A percentile compares a stretch with the other conserved stretches of the same genome.
These are phyloP conservation scores for Alitta virens DNA, from an alignment of 2,888 invertebrate genomes.

Conservation along the genomic window DNA sequence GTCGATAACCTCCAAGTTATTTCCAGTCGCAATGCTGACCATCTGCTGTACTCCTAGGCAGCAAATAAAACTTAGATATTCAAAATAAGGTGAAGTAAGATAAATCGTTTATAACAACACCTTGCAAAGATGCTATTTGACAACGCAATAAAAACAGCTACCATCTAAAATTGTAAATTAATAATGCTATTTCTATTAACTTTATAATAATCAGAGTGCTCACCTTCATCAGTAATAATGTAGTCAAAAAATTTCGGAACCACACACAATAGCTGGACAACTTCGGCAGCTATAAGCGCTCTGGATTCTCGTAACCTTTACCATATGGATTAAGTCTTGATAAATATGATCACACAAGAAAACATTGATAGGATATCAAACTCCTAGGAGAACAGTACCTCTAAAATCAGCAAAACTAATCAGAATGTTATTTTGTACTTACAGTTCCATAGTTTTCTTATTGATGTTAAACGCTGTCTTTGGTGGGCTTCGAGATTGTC, in stretches of 20 bases:
- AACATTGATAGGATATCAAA: no score
- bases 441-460: background rate
- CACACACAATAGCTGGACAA: constrained; percentile 52
- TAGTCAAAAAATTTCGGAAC: constrained; percentile 48
- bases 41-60: background rate
- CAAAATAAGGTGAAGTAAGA: no score
- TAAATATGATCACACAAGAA: no score
- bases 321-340: no score
- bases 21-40: background rate
- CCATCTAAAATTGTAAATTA: constrained; percentile 4
- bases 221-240: constrained; percentile 20
- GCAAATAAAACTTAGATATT: no score
- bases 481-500: constrained; percentile 24
- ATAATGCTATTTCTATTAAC: no score
- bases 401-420: background rate
- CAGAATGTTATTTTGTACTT: background rate
- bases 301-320: constrained; percentile 5
- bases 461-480: background rate
- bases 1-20: background rate
- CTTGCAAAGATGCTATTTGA: background rate
- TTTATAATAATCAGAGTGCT: no score
- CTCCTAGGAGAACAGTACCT: background rate
- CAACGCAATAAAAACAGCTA: no score
- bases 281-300: constrained; percentile 48
- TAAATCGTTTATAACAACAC: no score